Evolutionary conservation across 1,140 invertebrate genomes (phyloP).

Genomic region (Papilio machaon): DNA sequence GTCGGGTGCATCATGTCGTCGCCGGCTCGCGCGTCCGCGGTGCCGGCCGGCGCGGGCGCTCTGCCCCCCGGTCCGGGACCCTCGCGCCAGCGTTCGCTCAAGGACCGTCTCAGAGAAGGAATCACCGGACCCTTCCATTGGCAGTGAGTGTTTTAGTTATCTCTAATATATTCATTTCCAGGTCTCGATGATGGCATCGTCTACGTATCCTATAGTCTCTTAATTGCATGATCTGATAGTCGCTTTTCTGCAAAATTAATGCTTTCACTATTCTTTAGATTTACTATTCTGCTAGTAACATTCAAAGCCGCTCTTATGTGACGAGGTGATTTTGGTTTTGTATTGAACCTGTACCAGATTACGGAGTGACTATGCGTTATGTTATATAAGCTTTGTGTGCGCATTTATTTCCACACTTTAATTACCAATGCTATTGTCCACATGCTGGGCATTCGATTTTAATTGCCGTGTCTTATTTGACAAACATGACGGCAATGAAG

Average conservation of each 20-base stretch:
- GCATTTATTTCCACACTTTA: constrained; percentile 22
- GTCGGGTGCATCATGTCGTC: constrained; percentile 66
- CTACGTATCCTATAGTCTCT: not conserved
- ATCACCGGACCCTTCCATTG: constrained; percentile 88
- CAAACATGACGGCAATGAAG: constrained; percentile 20
- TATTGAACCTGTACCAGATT: not conserved
- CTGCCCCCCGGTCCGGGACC: constrained; percentile 83
- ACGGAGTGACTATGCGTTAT: not conserved
- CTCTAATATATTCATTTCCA: constrained; percentile 36
- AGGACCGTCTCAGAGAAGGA: constrained; percentile 88
- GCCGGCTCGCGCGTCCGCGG: constrained; percentile 71
- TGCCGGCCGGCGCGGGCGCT: constrained; percentile 72
- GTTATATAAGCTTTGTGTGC: constrained; percentile 11
- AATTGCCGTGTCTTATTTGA: constrained; percentile 36
- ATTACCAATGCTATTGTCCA: constrained; percentile 28
- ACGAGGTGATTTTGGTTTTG: constrained; percentile 1
- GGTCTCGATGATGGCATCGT: not conserved
- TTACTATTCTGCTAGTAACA: not conserved
- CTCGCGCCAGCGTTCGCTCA: constrained; percentile 85
- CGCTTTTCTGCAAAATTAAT: not conserved
- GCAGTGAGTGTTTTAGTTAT: constrained; percentile 85
- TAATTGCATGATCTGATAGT: constrained; percentile 25
- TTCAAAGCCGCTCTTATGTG: not conserved
- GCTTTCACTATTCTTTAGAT: constrained; percentile 14
- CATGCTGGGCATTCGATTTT: constrained; percentile 34